Percentiles rank a stretch among this genome's conserved stretches.
phyloP scores from a whole-genome alignment of 2,888 invertebrate genomes.

The Cosmia pyralina region DNA sequence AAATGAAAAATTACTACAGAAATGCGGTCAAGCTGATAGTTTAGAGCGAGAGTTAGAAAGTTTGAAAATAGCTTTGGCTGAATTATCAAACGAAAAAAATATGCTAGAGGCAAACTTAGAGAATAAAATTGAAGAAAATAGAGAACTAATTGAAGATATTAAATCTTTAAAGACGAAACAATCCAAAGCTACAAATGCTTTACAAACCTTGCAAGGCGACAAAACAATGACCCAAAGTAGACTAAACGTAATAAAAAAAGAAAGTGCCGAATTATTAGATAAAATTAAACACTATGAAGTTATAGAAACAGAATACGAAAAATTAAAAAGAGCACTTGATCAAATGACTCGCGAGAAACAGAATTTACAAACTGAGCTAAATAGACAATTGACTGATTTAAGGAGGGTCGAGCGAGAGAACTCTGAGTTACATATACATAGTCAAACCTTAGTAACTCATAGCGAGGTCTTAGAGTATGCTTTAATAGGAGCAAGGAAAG shows the following conservation, averaged over 20 bases:
- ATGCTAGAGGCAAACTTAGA: slow-evolving; percentile 70
- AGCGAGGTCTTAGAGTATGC: slow-evolving; percentile 79
- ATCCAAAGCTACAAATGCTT: slow-evolving; percentile 32
- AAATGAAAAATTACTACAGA: slow-evolving; percentile 64
- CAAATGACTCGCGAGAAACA: slow-evolving; percentile 74
- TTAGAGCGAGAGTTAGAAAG: slow-evolving; percentile 68
- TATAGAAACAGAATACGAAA: slow-evolving; percentile 73
- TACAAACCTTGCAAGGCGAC: slow-evolving; percentile 70
- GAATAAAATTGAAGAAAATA: slow-evolving; percentile 76
- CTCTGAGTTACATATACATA: slow-evolving; percentile 71
- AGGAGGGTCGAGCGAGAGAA: slow-evolving; percentile 75
- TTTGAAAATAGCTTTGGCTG: slow-evolving; percentile 65
- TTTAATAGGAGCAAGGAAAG: slow-evolving; percentile 75
- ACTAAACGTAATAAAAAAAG: slow-evolving; percentile 71
- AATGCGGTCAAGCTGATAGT: slow-evolving; percentile 58
- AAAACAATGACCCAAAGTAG: slow-evolving; percentile 68
- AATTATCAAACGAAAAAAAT: slow-evolving; percentile 70
- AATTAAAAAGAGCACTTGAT: slow-evolving; percentile 71
- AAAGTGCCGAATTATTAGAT: slow-evolving; percentile 73
- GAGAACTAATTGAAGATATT: slow-evolving; percentile 68
- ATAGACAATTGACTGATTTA: slow-evolving; percentile 67
- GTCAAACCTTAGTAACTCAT: slow-evolving; percentile 71
- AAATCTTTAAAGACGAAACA: slow-evolving; percentile 68
- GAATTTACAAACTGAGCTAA: slow-evolving; percentile 72
- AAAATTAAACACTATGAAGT: slow-evolving; percentile 74